Percentiles rank a stretch among this genome's conserved stretches.
Evolutionary conservation across 2,113 vertebrate species (phyloP).

Genomic region (Eonycteris spelaea): DNA sequence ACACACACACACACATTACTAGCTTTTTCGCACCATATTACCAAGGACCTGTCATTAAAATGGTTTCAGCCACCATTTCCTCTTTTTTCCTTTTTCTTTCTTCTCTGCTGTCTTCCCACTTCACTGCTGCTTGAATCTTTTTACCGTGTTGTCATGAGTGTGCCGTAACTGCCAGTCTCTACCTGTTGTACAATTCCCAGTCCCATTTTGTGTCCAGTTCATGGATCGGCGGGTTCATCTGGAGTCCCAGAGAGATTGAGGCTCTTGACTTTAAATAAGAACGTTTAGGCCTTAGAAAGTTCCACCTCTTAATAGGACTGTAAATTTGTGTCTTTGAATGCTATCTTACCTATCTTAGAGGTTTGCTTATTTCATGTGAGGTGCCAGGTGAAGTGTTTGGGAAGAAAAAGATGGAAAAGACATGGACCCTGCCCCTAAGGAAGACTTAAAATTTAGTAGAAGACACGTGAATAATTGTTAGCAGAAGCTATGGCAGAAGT

Average conservation of each 20-base stretch:
- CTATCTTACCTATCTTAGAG: background rate
- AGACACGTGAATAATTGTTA: background rate
- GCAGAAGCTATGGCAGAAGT: background rate
- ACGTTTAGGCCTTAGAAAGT: background rate
- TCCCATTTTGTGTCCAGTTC: background rate
- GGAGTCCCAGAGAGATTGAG: background rate
- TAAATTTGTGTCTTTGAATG: background rate
- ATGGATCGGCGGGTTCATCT: background rate
- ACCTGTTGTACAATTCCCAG: background rate
- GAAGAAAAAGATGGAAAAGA: background rate
- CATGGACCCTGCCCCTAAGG: rapidly evolving
- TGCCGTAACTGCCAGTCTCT: background rate
- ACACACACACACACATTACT: background rate
- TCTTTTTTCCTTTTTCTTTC: background rate
- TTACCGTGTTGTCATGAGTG: rapidly evolving
- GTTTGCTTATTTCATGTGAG: background rate
- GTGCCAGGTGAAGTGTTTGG: background rate
- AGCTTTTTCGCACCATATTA: background rate
- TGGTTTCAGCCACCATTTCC: background rate
- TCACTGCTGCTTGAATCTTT: background rate
- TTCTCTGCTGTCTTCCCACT: background rate
- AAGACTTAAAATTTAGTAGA: background rate
- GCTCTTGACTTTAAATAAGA: background rate
- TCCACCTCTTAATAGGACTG: background rate
- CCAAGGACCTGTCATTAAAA: background rate